Evolutionary conservation across 1,140 invertebrate genomes (phyloP).

Genomic region (Cheumatopsyche charites): DNA sequence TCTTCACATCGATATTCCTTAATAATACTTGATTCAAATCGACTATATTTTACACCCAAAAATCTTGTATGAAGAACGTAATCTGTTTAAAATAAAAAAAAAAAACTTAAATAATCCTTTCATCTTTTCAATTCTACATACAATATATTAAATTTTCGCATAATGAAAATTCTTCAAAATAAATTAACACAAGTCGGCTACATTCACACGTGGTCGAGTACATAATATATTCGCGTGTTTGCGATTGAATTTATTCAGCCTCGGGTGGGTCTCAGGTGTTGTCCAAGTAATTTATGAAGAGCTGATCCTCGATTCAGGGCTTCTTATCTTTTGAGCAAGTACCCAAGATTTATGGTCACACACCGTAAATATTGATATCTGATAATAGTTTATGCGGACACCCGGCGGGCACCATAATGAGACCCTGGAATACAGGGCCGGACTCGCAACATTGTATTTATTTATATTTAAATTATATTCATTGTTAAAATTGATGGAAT

Average conservation of each 20-base stretch:
- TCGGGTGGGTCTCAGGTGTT: conserved; percentile 14
- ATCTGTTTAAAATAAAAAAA: too few relatives aligned
- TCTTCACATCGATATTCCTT: too few relatives aligned
- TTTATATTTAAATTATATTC: not conserved
- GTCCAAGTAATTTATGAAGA: conserved; percentile 23
- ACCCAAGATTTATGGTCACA: conserved; percentile 1
- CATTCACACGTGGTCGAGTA: too few relatives aligned
- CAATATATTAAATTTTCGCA: too few relatives aligned
- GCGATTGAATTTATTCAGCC: conserved; percentile 15
- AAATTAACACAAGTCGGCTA: too few relatives aligned
- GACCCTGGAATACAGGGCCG: not conserved
- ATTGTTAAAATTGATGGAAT: too few relatives aligned
- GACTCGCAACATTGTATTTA: not conserved
- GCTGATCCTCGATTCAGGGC: conserved; percentile 15
- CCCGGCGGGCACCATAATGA: conserved; percentile 23
- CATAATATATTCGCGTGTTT: not conserved
- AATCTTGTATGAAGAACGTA: too few relatives aligned
- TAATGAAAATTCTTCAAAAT: too few relatives aligned
- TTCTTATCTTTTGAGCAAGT: conserved; percentile 7
- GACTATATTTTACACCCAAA: too few relatives aligned
- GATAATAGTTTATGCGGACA: conserved; percentile 23
- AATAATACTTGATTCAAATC: too few relatives aligned
- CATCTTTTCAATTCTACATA: too few relatives aligned
- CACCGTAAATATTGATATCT: conserved; percentile 44
- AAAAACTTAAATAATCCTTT: too few relatives aligned